Conservation (phyloP, 1,140 invertebrate species). For the Globodera ellingtonae region DNA sequence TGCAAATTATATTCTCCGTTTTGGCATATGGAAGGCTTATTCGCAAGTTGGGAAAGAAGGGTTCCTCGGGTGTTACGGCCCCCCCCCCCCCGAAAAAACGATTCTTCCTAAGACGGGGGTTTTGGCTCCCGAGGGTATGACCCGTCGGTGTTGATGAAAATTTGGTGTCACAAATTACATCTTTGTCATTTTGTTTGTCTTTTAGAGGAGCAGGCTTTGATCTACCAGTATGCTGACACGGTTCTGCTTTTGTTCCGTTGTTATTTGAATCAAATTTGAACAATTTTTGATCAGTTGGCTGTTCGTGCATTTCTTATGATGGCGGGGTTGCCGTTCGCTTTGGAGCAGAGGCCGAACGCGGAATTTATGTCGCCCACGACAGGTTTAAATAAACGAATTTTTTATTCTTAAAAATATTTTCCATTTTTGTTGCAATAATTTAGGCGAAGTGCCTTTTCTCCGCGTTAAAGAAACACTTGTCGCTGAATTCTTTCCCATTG, state of each 20-base stretch:
- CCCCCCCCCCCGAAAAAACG: no score
- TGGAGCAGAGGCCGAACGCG: constrained; percentile 80
- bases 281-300: constrained; percentile 41
- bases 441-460: constrained; percentile 84
- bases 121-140: no score
- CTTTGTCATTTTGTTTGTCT: constrained; percentile 20
- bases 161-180: neutral
- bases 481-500: constrained; percentile 86
- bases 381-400: constrained; percentile 69
- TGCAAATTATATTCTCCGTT: neutral
- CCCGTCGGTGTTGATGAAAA: neutral
- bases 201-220: constrained; percentile 60
- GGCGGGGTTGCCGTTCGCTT: constrained; percentile 77
- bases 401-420: neutral
- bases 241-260: neutral
- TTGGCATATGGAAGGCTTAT: neutral
- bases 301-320: constrained; percentile 82
- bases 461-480: constrained; percentile 83
- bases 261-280: neutral
- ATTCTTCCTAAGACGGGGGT: no score
- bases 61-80: neutral
- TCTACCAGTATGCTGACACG: constrained; percentile 61
- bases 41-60: neutral
- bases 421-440: constrained; percentile 24
- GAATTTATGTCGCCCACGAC: constrained; percentile 90